Conservation (phyloP, 1,140 invertebrate genomes). For the Heliconius hermathena region DNA sequence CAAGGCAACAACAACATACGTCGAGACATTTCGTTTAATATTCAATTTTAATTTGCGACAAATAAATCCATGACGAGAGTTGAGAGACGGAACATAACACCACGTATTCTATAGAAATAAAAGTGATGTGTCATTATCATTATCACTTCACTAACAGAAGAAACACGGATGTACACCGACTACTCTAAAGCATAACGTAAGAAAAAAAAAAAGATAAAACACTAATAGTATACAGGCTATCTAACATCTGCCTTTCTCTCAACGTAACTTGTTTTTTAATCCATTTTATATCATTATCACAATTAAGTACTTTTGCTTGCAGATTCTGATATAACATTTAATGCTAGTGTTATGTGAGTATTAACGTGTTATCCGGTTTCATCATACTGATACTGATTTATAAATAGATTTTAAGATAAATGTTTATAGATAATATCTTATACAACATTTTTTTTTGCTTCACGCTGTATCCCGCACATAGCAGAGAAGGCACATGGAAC, state of each 20-base stretch:
- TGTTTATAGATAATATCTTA: no score
- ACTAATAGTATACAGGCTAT: slow-evolving; percentile 5
- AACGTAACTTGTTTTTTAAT: slow-evolving; percentile 6
- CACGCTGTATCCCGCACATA: no score
- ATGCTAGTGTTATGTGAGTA: not conserved
- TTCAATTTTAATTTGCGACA: no score
- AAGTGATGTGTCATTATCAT: no score
- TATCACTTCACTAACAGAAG: not conserved
- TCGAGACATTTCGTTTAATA: no score
- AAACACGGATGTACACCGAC: not conserved
- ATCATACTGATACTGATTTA: not conserved
- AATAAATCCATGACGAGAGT: no score
- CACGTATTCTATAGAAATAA: no score
- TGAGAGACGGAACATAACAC: no score
- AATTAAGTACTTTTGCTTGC: not conserved
- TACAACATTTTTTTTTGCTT: no score
- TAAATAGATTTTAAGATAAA: not conserved
- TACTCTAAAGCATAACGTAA: not conserved
- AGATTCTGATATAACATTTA: slow-evolving; percentile 7
- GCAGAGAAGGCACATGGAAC: no score
- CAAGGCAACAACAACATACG: no score
- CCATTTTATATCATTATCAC: slow-evolving; percentile 9
- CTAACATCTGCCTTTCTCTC: slow-evolving; percentile 22
- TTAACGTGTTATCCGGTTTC: not conserved
- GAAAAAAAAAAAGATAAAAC: not conserved